These are phyloP conservation scores for Oppia nitens DNA, from an alignment of 1,140 invertebrate species.

Conservation along the genomic window DNA sequence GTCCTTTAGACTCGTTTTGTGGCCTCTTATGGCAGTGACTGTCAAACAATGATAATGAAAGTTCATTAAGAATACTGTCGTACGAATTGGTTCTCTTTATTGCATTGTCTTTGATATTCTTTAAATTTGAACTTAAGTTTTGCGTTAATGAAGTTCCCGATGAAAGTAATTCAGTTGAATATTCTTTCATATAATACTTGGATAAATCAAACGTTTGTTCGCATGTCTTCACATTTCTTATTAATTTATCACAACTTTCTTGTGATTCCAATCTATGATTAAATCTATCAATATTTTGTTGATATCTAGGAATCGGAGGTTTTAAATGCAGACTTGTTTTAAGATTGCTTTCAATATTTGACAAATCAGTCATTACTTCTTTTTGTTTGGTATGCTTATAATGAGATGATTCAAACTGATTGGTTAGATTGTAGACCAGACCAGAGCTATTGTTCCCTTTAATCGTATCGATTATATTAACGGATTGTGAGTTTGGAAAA, in stretches of 20 bases:
- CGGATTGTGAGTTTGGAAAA: neutral
- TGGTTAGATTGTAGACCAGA: constrained; percentile 44
- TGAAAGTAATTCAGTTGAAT: constrained; percentile 49
- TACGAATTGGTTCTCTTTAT: constrained; percentile 19
- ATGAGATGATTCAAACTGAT: constrained; percentile 36
- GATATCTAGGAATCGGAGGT: constrained; percentile 21
- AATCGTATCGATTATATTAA: neutral
- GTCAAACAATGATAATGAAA: constrained; percentile 1
- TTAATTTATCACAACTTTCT: constrained; percentile 1
- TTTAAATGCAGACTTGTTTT: constrained; percentile 19
- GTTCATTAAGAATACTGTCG: constrained; percentile 17
- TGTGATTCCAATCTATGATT: constrained; percentile 46
- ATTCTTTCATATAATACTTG: constrained; percentile 38
- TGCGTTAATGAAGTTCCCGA: too few relatives aligned
- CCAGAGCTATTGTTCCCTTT: constrained; percentile 23
- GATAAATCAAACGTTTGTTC: constrained; percentile 2
- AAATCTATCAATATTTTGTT: constrained; percentile 35
- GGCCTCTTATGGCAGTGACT: neutral
- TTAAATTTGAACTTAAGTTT: too few relatives aligned
- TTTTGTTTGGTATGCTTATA: constrained; percentile 23
- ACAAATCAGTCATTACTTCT: constrained; percentile 24
- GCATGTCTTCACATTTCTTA: constrained; percentile 12
- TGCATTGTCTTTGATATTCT: constrained; percentile 47
- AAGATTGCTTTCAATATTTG: constrained; percentile 20
- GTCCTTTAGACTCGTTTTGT: neutral